phyloP scores from a whole-genome alignment of 2,888 invertebrate genomes.

The Dugesia japonica region DNA sequence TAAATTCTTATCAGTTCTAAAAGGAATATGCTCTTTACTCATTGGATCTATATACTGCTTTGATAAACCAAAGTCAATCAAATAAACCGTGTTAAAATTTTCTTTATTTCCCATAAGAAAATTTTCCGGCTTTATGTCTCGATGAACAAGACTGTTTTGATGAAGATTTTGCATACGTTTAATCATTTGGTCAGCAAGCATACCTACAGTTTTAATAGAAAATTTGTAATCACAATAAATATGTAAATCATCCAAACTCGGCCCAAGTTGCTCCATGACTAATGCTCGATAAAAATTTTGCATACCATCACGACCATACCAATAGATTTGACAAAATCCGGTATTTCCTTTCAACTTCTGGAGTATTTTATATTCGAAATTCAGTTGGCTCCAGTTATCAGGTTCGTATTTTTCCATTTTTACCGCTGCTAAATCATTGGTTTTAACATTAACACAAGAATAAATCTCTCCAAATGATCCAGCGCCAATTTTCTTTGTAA shows the following conservation, averaged over 20 bases:
- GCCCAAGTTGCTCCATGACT: slow-evolving; percentile 31
- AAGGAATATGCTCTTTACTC: slow-evolving; percentile 25
- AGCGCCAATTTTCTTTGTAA: slow-evolving; percentile 16
- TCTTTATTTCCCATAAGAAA: slow-evolving; percentile 26
- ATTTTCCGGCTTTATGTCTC: slow-evolving; percentile 33
- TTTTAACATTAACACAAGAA: background rate
- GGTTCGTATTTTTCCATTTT: slow-evolving; percentile 24
- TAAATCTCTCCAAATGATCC: slow-evolving; percentile 26
- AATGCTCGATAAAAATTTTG: slow-evolving; percentile 22
- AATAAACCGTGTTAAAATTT: slow-evolving; percentile 28
- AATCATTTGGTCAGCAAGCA: slow-evolving; percentile 29
- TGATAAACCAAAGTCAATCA: slow-evolving; percentile 33
- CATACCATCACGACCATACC: slow-evolving; percentile 10
- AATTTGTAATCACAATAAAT: slow-evolving; percentile 21
- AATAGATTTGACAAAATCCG: slow-evolving; percentile 9
- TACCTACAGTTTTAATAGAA: slow-evolving; percentile 3
- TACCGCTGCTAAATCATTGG: background rate
- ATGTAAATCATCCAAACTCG: slow-evolving; percentile 26
- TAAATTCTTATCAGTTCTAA: slow-evolving; percentile 28
- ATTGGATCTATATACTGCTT: slow-evolving; percentile 30
- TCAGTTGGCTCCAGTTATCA: background rate
- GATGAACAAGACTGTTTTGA: slow-evolving; percentile 23
- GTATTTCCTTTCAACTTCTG: background rate
- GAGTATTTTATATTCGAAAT: slow-evolving; percentile 24
- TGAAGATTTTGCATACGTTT: slow-evolving; percentile 20